Conservation (phyloP, 2,888 invertebrate species). For the Nomada hirtipes region DNA sequence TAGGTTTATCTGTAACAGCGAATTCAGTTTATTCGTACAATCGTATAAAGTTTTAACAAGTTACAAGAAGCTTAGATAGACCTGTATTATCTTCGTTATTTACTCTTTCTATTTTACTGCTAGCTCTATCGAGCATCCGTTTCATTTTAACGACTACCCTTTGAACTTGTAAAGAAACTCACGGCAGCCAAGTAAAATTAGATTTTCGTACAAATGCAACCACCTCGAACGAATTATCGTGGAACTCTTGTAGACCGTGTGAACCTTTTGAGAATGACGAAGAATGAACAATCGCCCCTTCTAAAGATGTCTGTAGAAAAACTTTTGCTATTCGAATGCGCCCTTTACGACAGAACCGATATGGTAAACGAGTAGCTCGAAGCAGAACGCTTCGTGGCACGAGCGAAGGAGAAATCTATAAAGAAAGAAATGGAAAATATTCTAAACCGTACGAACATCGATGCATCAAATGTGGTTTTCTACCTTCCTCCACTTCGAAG, state of each 20-base stretch:
- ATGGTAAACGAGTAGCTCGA: slow-evolving; percentile 18
- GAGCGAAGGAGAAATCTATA: slow-evolving; percentile 15
- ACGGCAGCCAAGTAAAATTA: slow-evolving; percentile 14
- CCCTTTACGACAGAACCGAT: background rate
- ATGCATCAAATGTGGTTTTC: slow-evolving; percentile 41
- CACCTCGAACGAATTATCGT: background rate
- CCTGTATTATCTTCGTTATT: slow-evolving; percentile 40
- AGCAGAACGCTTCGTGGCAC: slow-evolving; percentile 18
- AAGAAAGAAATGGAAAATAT: slow-evolving; percentile 6
- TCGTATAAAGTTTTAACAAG: slow-evolving; percentile 51
- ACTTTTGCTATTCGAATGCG: background rate
- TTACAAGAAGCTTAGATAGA: slow-evolving; percentile 43
- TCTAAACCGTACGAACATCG: slow-evolving; percentile 44
- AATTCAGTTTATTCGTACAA: slow-evolving; percentile 54
- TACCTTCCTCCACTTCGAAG: slow-evolving; percentile 40
- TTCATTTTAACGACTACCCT: background rate
- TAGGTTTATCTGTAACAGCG: slow-evolving; percentile 45
- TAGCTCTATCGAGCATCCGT: background rate
- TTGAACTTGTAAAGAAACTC: background rate
- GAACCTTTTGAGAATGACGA: background rate
- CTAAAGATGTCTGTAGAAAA: slow-evolving; percentile 1
- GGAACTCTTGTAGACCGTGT: background rate
- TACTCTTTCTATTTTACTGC: background rate
- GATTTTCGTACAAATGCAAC: background rate
- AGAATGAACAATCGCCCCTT: slow-evolving; percentile 6